Base-by-base conservation (phyloP, 2,888 invertebrate species). In the Noctua pronuba region DNA sequence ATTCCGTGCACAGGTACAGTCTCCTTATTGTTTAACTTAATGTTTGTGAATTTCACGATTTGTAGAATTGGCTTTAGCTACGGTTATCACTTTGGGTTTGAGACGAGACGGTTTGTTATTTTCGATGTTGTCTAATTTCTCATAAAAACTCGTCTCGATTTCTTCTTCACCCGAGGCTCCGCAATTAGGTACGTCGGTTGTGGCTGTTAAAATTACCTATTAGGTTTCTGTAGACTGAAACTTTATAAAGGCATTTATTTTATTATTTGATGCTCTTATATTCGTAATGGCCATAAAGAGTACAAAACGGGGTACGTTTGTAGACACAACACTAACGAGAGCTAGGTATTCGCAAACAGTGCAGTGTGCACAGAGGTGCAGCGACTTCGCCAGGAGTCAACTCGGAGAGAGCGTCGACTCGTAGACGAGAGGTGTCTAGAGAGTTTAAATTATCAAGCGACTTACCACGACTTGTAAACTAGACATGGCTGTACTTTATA, bases 381-480 rank as follows among this genome's bases (percentile, higher is more conserved):
- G 71, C 74, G 79, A 73, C 58, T 46, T 44, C 24, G 28, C 38
- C 49, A 66, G 65, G 55, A 77, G 58, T 71, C 67, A 66, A 74
- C 52, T 67, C 73, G 77, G 86, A 86, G 88, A 90, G 92, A 92
- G 90, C 91, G 91, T 86, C 90, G 91, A 91, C 91, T 91, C 83
- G 90, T 82, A 89, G 88, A 86, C 71, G 70, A 70, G 86, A 88
- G 87, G 86, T 86, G 89, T 90, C 90, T 91, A 89, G 90, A 91
- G 90, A 92, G 92, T 89, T 91, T 91, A 91, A 93, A 92, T 93
- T 92, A 92, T 92, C 89, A 80, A 88, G 58, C 75, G 74, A 74
- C 78, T 76, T 73, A 80, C 80, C 79, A 83, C 79, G 73, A 84
- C 75, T 80, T 83, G 69, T 71, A 76, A 85, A 87, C 81, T 85